Percentiles rank a stretch among this genome's conserved stretches.
These are phyloP conservation scores for Sus cebifrons DNA, from an alignment of 2,797 vertebrate species.

Conservation along the genomic window DNA sequence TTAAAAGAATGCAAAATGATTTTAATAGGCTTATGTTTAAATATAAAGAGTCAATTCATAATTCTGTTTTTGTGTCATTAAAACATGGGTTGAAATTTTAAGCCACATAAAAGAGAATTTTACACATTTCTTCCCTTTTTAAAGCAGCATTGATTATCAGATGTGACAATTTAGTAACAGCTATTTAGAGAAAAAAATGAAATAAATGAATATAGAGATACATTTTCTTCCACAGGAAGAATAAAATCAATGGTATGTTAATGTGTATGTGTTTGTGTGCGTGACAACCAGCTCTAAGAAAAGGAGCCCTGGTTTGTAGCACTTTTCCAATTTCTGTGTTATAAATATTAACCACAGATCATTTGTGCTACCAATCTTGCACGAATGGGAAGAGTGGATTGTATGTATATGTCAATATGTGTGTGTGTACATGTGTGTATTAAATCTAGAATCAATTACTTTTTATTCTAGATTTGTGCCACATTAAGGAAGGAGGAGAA, in stretches of 20 bases:
- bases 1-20: not conserved
- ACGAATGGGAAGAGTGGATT: not conserved
- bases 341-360: not conserved
- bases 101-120: not conserved
- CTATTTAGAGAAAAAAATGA: not conserved
- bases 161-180: not conserved
- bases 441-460: not conserved
- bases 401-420: not conserved
- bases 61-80: not conserved
- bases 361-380: not conserved
- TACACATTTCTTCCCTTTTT: slow-evolving; percentile 11
- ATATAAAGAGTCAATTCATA: not conserved
- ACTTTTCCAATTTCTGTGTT: not conserved
- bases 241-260: not conserved
- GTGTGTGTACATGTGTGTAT: not conserved
- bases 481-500: not conserved
- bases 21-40: not conserved
- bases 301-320: not conserved
- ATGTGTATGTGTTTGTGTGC: not conserved
- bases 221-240: not conserved
- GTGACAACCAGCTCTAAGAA: not conserved
- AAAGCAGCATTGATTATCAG: not conserved
- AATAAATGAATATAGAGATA: not conserved
- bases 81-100: not conserved
- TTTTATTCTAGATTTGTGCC: not conserved